Evolutionary conservation across 1,140 invertebrate genomes (phyloP).

Genomic region (Venustaconcha ellipsiformis): DNA sequence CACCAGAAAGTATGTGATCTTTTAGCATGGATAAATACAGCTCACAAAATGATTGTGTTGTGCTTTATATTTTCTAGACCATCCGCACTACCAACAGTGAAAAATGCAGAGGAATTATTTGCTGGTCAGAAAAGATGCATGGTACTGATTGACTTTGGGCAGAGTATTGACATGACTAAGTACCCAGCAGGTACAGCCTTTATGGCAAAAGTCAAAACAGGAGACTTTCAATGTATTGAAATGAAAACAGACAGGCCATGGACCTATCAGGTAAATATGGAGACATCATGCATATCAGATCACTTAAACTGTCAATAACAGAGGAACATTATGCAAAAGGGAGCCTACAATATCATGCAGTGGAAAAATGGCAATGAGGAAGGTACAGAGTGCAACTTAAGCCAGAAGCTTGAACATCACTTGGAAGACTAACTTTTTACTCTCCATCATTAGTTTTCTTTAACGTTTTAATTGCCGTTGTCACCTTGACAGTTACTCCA

Average conservation of each 20-base stretch:
- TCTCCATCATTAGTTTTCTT: too few relatives aligned
- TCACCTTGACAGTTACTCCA: too few relatives aligned
- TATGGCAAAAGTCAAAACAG: conserved; percentile 79
- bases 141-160: conserved; percentile 88
- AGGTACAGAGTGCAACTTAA: too few relatives aligned
- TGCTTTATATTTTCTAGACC: conserved; percentile 14
- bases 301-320: neutral
- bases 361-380: too few relatives aligned
- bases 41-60: too few relatives aligned
- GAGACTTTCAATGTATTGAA: conserved; percentile 86
- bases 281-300: neutral
- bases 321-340: too few relatives aligned
- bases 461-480: too few relatives aligned
- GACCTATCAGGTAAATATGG: conserved; percentile 81
- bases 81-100: conserved; percentile 31
- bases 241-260: conserved; percentile 89
- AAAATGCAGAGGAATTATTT: conserved; percentile 46
- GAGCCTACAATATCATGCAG: too few relatives aligned
- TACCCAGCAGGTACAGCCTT: conserved; percentile 86
- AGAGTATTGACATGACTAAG: conserved; percentile 88
- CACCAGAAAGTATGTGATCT: too few relatives aligned
- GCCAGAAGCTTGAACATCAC: too few relatives aligned
- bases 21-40: too few relatives aligned
- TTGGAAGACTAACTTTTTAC: too few relatives aligned
- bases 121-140: conserved; percentile 64